Conservation (phyloP, 2,113 vertebrate species). For the Pseudorhombus dupliciocellatus region DNA sequence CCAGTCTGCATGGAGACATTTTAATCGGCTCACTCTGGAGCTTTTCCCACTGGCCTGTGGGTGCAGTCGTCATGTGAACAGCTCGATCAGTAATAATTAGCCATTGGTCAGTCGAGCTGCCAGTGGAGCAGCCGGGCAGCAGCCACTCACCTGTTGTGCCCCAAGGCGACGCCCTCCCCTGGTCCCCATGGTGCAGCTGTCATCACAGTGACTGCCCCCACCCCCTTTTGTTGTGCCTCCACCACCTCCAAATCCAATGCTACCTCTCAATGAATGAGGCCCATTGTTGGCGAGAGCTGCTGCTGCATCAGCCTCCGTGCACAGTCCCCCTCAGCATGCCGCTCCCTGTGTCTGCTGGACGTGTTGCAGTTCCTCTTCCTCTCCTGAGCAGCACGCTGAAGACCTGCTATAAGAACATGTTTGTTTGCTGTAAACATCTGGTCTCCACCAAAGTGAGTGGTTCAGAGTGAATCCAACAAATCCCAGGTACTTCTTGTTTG, state of each 20-base stretch:
- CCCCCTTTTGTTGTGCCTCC: conserved; percentile 40
- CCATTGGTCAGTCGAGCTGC: conserved; percentile 32
- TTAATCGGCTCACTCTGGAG: no score
- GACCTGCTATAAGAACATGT: not conserved
- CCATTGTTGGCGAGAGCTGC: conserved; percentile 50
- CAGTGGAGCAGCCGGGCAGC: conserved; percentile 45
- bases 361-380: not conserved
- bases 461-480: conserved; percentile 15
- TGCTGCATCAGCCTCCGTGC: conserved; percentile 12
- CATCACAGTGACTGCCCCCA: conserved; percentile 40
- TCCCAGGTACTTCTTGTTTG: conserved; percentile 25
- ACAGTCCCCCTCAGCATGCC: conserved; percentile 31
- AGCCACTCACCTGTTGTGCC: conserved; percentile 78
- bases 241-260: conserved; percentile 36
- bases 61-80: not conserved
- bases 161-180: conserved; percentile 44
- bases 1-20: no score
- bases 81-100: conserved; percentile 42
- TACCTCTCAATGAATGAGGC: conserved; percentile 65
- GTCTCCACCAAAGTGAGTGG: not conserved
- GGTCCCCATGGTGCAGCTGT: conserved; percentile 73
- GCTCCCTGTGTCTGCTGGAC: not conserved
- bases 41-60: not conserved
- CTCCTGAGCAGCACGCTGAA: not conserved
- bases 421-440: not conserved